Evolutionary conservation across 2,888 invertebrate species (phyloP).

Genomic region (Ornithoptera priamus): DNA sequence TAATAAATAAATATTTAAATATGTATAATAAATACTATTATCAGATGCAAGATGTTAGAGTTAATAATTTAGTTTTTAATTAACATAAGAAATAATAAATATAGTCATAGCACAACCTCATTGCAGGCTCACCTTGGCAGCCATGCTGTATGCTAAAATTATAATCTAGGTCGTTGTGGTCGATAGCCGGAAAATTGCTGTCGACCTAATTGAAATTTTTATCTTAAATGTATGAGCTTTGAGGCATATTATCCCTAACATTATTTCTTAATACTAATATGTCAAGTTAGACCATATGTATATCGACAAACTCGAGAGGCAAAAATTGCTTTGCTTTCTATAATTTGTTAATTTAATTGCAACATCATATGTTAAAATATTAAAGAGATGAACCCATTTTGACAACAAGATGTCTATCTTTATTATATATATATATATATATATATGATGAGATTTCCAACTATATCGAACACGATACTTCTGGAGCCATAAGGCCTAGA

Average conservation of each 20-base stretch:
- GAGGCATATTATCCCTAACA: neutral
- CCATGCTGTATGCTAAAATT: conserved; percentile 31
- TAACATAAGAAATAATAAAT: neutral
- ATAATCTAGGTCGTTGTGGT: conserved; percentile 31
- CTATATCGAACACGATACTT: no score
- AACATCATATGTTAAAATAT: no score
- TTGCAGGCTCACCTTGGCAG: conserved; percentile 26
- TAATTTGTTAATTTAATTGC: no score
- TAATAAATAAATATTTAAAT: neutral
- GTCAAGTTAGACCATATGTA: no score
- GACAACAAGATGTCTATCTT: no score
- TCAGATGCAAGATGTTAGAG: neutral
- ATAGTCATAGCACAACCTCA: conserved; percentile 18
- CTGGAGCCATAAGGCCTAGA: no score
- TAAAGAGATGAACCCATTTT: no score
- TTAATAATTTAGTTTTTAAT: neutral
- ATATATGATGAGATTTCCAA: no score
- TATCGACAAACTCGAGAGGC: no score
- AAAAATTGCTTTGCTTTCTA: no score
- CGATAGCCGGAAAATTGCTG: conserved; percentile 25
- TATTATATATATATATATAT: no score
- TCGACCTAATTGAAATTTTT: conserved; percentile 16
- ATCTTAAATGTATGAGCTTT: neutral
- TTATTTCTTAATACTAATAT: neutral
- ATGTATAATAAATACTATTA: neutral